Base-by-base conservation (phyloP, 2,888 invertebrate species). In the Sericinus montela region DNA sequence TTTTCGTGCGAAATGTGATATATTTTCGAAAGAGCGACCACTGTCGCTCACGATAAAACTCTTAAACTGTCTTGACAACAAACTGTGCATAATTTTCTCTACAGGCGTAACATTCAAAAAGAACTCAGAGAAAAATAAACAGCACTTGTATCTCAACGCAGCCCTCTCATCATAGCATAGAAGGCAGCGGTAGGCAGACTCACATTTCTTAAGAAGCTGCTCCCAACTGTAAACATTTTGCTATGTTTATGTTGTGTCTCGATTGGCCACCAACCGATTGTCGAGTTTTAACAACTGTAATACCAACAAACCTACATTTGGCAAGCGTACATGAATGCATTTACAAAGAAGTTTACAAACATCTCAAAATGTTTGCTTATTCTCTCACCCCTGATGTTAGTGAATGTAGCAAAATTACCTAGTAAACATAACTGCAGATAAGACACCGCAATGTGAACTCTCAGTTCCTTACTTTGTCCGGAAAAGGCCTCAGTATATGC, bases 61-160 rank as follows among this genome's bases (percentile, higher is more conserved):
- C 74, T 75, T 69, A 68, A 69, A 69, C 69, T 69, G 70, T 71
- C 66, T 70, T 60, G 63, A 67, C 69, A 70, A 72, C 63, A 70
- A 67, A 73, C 75, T 75, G 71, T 67, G 70, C 75, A 72, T 76
- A 80, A 79, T 80, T 80, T 80, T 69, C 69, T 62, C 58, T 59
- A 59, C 62, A 59, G 65, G 65, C 63, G 68, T 60, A 65, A 68
- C 68, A 74, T 77, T 80, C 66, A 71, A 75, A 81, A 79, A 75
- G 75, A 74, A 64, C 67, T 67, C 63, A 67, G 70, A 67, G 76
- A 68, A 77, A 83, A 77, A 81, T 79, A 84, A 79, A 83, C 78
- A 81, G 63, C 80, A 73, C 81, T 81, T 76, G 74, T 79, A 73
- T 79, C 69, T 82, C 78, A 77, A 81, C 81, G 80, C 72, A 60